Conservation (phyloP, 2,888 invertebrate species). For the Agriopis aurantiaria region DNA sequence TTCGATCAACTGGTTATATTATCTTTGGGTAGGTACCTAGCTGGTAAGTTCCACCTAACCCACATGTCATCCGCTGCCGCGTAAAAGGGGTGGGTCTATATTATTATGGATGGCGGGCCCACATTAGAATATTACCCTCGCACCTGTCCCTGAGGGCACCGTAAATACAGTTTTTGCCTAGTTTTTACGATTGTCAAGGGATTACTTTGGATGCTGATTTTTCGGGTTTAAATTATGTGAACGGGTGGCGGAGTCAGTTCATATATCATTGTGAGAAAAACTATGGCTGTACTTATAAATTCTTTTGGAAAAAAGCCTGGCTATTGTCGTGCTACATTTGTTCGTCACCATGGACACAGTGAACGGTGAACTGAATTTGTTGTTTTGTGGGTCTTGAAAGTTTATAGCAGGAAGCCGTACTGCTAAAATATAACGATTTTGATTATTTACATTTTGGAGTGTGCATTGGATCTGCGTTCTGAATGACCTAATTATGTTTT, state of each 20-base stretch:
- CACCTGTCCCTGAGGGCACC: conserved; percentile 72
- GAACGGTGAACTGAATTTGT: too few relatives aligned
- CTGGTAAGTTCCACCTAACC: conserved; percentile 24
- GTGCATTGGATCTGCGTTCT: too few relatives aligned
- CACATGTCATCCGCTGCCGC: conserved; percentile 59
- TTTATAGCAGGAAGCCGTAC: too few relatives aligned
- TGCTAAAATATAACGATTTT: too few relatives aligned
- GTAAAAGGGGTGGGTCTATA: conserved; percentile 64
- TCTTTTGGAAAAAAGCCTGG: background rate
- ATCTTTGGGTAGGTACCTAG: background rate
- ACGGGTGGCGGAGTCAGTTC: conserved; percentile 14
- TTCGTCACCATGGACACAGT: background rate
- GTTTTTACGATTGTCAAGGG: conserved; percentile 61
- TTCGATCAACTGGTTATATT: background rate
- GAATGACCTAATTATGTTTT: too few relatives aligned
- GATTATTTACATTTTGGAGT: too few relatives aligned
- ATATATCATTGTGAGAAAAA: conserved; percentile 1
- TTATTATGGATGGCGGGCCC: conserved; percentile 80
- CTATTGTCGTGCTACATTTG: background rate
- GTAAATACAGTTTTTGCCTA: conserved; percentile 76
- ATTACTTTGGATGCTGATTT: conserved; percentile 62
- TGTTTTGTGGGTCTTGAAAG: too few relatives aligned
- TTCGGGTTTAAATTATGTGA: conserved; percentile 37
- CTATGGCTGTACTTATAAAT: background rate
- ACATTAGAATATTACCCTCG: conserved; percentile 81